Evolutionary conservation across 1,140 invertebrate species (phyloP).

Genomic region (Leptoteleia sp.): DNA sequence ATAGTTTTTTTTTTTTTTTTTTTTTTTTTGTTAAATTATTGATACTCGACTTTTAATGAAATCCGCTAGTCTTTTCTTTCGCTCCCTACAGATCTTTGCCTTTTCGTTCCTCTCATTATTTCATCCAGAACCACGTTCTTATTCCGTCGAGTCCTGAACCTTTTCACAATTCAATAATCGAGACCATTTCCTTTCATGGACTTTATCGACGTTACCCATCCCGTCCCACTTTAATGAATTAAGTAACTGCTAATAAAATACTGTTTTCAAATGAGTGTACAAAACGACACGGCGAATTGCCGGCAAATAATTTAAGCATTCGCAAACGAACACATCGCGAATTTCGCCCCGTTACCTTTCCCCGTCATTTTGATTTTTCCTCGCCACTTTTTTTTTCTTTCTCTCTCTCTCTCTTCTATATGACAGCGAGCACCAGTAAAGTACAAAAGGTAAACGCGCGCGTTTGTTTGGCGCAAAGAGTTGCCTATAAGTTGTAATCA

Average conservation of each 20-base stretch:
- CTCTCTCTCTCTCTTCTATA: too few species aligned
- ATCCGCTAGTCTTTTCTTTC: constrained; percentile 54
- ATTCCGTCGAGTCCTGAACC: constrained; percentile 37
- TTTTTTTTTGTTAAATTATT: constrained; percentile 57
- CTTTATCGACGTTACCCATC: constrained; percentile 47
- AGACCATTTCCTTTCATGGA: constrained; percentile 57
- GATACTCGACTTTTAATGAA: constrained; percentile 63
- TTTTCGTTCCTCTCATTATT: constrained; percentile 56
- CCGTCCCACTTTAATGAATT: constrained; percentile 41
- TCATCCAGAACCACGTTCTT: constrained; percentile 42
- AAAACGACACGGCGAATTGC: constrained; percentile 27
- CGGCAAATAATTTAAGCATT: constrained; percentile 25
- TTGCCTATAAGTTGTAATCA: constrained; percentile 11
- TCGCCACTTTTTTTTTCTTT: not conserved
- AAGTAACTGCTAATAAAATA: constrained; percentile 55
- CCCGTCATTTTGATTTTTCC: too few species aligned
- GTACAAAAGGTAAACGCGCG: too few species aligned
- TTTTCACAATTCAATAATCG: constrained; percentile 58
- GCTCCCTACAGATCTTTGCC: constrained; percentile 41
- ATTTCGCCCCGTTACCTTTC: not conserved
- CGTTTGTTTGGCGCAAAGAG: too few species aligned
- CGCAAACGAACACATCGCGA: not conserved
- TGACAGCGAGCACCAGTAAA: too few species aligned
- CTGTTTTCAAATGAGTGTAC: constrained; percentile 37
- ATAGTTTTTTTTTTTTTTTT: too few species aligned